Base-by-base conservation (phyloP, 2,113 vertebrate genomes). In the Callorhinus ursinus region DNA sequence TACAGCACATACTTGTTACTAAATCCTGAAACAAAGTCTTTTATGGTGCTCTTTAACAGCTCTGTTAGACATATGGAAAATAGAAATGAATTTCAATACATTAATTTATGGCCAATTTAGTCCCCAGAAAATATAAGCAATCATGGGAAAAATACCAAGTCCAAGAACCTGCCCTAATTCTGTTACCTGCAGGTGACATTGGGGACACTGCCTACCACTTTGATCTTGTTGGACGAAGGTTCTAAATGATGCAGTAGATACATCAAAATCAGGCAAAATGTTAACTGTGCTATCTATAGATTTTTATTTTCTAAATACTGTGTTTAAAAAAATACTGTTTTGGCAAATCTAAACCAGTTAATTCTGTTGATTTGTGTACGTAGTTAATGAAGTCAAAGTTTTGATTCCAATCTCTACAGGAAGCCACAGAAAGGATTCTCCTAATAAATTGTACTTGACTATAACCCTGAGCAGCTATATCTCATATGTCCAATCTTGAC, bases 1-100 rank as follows among this genome's bases (percentile, higher is more conserved):
- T 19, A 95, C 9, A 95, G 1, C 26, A 92, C 4, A 79, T 24
- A 69, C 42, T 98, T 97, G 53, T 8, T 76, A 22, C 1, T 87
- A 95, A 95, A 90, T 83, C 88, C 79, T 69, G 61, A 69, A 96
- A 46, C 18, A 24, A 82, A 26, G 9, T 69, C 24, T 96, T 93
- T 85, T 82, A 61, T 95, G 96, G 14, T 97, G n/a, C 0, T 26
- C 49, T 95, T 97, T 88, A 95, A 95, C 28, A 74, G n/a, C 67
- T 69, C 0, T 31, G 59, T 93, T 96, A 33, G 4, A 95, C 26
- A 90, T 5, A 84, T 7, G 86, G 81, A 92, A 49, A 96, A 94
- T 36, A 87, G 61, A 84, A 84, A 69, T 79, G 26, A 81, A 96
- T 83, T 92, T 88, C 16, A 77, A 39, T 63, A 51, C 7, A 77